Evolutionary conservation across 1,140 invertebrate species (phyloP), one percentile per base, ranked within the genome.

Genomic region (Drosophila leontia): DNA sequence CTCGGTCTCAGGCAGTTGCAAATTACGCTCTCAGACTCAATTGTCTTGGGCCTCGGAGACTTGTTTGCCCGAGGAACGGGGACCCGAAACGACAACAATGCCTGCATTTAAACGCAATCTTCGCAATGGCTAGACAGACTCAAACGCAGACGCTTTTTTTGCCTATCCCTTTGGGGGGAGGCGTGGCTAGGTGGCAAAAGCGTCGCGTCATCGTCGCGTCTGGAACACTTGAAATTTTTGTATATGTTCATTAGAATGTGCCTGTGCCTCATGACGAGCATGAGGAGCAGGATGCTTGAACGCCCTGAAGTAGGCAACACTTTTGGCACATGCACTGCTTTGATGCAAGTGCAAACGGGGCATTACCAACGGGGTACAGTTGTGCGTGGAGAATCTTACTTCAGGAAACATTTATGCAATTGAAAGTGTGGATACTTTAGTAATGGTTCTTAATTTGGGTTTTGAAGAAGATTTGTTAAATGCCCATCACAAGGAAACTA

Each of bases 1-100:
- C 26, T 26, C 26, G 32, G 83, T 87, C 83, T 90, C 81, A 88
- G 85, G 85, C 84, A 88, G 84, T 88, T 88, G 85, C 84, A 88
- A 88, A 88, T 88, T 88, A 88, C 75, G 81, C 84, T 88, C 84
- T 88, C 84, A 88, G 84, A 88, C 84, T 78, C 84, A 88, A 88
- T 88, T 88, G 84, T 88, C 85, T 88, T 88, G 86, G 62, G 84
- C 81, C 80, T 87, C 55, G 47, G 80, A 87, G 84, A 83, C 72
- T 75, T 75, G 47, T 15, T n/a, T 13, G 55, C 64, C 56, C 1
- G 68, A 29, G 70, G 67, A 80, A 81, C 56, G 68, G 71, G 67
- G 61, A 81, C 44, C 76, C 71, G 62, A 74, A 80, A 71, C 64
- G 68, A 68, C 79, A 82, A 77, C 84, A 90, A 88, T 82, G 78